These are phyloP conservation scores for Rousettus leschenaultii DNA, from an alignment of 2,113 vertebrate species.

Conservation along the genomic window DNA sequence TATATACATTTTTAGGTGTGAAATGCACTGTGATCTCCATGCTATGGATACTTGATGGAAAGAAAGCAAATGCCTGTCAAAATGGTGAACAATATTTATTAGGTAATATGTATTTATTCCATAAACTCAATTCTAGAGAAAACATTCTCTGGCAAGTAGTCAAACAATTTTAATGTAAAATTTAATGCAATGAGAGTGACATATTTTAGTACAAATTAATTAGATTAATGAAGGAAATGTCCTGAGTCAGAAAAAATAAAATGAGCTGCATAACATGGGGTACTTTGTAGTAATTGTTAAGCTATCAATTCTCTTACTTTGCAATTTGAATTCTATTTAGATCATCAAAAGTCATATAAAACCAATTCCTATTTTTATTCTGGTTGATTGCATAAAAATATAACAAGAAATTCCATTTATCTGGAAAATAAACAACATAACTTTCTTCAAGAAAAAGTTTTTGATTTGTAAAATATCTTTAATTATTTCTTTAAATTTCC, in stretches of 20 bases:
- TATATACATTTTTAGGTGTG: slow-evolving; percentile 6
- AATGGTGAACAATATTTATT: slow-evolving; percentile 27
- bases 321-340: slow-evolving; percentile 59
- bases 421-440: slow-evolving; percentile 32
- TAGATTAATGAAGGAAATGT: slow-evolving; percentile 63
- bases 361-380: slow-evolving; percentile 35
- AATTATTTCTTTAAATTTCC: slow-evolving; percentile 2
- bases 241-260: slow-evolving; percentile 54
- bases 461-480: slow-evolving; percentile 52
- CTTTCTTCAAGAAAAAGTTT: slow-evolving; percentile 35
- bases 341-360: slow-evolving; percentile 54
- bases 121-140: slow-evolving; percentile 43
- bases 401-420: slow-evolving; percentile 38
- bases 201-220: slow-evolving; percentile 61
- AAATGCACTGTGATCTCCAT: slow-evolving; percentile 1
- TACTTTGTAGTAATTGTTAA: background rate
- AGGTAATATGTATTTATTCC: slow-evolving; percentile 1
- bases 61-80: slow-evolving; percentile 59
- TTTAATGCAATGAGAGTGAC: slow-evolving; percentile 33
- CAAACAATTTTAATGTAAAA: slow-evolving; percentile 53
- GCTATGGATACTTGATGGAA: slow-evolving; percentile 21
- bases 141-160: slow-evolving; percentile 18
- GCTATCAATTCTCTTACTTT: slow-evolving; percentile 54
- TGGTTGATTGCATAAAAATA: slow-evolving; percentile 49
- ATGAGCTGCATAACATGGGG: slow-evolving; percentile 26